Percentiles rank a stretch among this genome's conserved stretches.
These are phyloP conservation scores for Saturnia japonica DNA, from an alignment of 2,888 invertebrate species.

Conservation along the genomic window DNA sequence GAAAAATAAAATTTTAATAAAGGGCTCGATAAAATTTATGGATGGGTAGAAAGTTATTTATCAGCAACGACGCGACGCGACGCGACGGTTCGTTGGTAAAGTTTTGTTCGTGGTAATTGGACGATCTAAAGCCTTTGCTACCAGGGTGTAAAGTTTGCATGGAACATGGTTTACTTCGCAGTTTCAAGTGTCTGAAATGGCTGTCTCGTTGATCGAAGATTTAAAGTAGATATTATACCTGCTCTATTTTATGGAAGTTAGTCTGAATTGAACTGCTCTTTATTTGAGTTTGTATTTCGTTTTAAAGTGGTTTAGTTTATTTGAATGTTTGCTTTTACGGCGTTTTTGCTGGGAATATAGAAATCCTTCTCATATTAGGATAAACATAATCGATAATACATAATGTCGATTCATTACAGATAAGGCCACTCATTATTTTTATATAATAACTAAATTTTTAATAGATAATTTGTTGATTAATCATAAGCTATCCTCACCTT, in stretches of 20 bases:
- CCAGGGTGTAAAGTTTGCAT: neutral
- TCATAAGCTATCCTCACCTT: too few species aligned
- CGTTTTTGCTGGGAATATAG: neutral
- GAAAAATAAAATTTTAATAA: neutral
- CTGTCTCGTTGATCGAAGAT: neutral
- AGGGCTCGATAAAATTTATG: neutral
- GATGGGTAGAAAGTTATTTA: neutral
- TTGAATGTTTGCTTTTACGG: neutral
- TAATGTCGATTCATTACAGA: too few species aligned
- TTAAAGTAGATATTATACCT: neutral
- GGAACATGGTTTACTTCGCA: neutral
- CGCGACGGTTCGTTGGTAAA: neutral
- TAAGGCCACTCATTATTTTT: too few species aligned
- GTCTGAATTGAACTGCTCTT: neutral
- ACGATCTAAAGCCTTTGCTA: neutral
- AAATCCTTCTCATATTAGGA: neutral
- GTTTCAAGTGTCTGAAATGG: neutral
- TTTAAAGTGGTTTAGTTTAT: neutral
- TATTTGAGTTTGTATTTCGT: neutral
- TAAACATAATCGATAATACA: too few species aligned
- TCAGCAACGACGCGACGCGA: neutral
- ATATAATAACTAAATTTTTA: too few species aligned
- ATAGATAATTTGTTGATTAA: too few species aligned
- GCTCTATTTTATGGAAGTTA: neutral
- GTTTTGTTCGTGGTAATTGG: neutral